Conservation (phyloP, 2,113 vertebrate species). For the Hypanus sabinus region DNA sequence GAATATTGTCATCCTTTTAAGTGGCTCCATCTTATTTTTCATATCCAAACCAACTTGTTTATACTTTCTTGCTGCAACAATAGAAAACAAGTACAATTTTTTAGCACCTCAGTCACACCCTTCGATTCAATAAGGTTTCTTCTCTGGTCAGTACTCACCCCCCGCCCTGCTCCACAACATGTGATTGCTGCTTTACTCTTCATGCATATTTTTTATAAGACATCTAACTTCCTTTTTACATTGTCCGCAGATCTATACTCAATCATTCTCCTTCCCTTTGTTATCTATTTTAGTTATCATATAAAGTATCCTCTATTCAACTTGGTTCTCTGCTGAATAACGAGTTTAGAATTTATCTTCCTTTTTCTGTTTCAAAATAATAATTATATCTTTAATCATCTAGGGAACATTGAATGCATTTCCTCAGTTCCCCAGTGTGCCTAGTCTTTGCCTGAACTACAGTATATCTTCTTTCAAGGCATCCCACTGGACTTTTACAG, state of each 20-base stretch:
- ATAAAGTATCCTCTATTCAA: background rate
- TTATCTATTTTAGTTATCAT: background rate
- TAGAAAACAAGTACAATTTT: background rate
- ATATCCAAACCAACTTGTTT: background rate
- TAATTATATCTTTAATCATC: background rate
- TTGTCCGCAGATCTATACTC: background rate
- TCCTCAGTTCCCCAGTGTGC: background rate
- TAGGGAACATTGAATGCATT: background rate
- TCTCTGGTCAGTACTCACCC: too few species aligned
- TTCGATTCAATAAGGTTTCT: background rate
- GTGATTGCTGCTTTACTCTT: background rate
- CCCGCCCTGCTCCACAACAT: background rate
- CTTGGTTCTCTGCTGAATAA: background rate
- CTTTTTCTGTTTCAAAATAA: background rate
- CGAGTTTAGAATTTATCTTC: background rate
- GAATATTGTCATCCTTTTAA: background rate
- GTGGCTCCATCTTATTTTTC: background rate
- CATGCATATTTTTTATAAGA: too few species aligned
- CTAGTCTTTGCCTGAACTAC: too few species aligned
- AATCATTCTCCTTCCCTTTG: background rate
- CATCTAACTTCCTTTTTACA: background rate
- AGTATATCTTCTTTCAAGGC: too few species aligned
- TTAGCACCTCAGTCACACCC: background rate
- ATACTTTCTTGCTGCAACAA: background rate
- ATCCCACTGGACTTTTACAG: background rate